Evolutionary conservation across 2,888 invertebrate genomes (phyloP), one percentile per base, ranked within the genome.

Genomic region (Myathropa florea): DNA sequence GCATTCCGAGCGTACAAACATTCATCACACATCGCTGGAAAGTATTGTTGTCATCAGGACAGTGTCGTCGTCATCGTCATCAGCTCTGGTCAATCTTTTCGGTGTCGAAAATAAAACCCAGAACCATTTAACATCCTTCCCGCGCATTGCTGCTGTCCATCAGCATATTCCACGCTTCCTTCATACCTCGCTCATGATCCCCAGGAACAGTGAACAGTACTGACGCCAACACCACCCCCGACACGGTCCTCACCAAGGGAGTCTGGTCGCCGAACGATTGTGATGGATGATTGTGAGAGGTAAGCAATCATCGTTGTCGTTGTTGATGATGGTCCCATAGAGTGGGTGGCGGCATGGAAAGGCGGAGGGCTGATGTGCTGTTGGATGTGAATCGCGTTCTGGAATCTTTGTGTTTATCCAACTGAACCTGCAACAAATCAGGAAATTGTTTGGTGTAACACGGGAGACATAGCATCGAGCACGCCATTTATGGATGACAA

Each of bases 261-360:
- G 39, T 63, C 10, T 9, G 9, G 23, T 57, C 60, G 61, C 39
- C 12, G 30, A 53, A 60, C 53, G 57, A 81, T 77, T 77, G 53
- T 85, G 85, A 85, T 85, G 77, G 77, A 85, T 85, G 85, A 80
- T 85, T 85, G 72, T 76, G 76, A 77, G 80, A 70, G 81, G 77
- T 85, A 78, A 81, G 77, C 73, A 84, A 79, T 79, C 78, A 68
- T 68, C 73, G 68, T 75, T 10, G 21, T 72, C 57, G 77, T 76
- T 18, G 39, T 76, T 39, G 76, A 60, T 71, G 57, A 60, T 71
- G 71, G 28, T 36, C 68, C 39, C 9, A 39, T 6, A 36, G n/a
- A 14, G 33, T 14, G 53, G 72, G 53, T 36, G 57, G 14, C 26
- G 23, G 64, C 10, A 10, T 21, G 7, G 24, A 68, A 30, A 18